Conservation (phyloP, 2,797 vertebrate species). For the Darevskia nairensis region DNA sequence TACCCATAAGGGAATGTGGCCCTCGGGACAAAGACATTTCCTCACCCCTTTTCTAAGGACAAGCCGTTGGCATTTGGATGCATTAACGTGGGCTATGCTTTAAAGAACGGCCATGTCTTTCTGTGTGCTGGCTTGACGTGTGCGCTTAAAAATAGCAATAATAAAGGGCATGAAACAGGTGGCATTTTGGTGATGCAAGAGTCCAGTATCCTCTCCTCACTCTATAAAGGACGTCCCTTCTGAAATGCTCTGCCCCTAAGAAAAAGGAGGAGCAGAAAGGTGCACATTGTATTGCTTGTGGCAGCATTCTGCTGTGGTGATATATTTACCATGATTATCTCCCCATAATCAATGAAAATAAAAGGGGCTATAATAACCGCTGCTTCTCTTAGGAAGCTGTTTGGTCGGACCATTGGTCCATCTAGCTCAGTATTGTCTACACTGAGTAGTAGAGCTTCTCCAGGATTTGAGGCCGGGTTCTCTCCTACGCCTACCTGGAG, state of each 20-base stretch:
- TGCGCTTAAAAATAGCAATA: no score
- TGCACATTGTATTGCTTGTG: no score
- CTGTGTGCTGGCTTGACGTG: background rate
- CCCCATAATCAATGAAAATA: background rate
- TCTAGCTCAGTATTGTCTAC: no score
- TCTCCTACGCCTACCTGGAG: no score
- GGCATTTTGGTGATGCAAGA: background rate
- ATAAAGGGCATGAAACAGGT: background rate
- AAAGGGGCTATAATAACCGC: background rate
- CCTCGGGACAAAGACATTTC: no score
- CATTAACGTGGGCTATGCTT: conserved; percentile 12
- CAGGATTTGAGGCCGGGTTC: no score
- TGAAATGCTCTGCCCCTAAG: background rate
- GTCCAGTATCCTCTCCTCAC: background rate
- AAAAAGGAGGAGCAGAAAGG: background rate
- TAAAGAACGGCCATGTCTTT: background rate
- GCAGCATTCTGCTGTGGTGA: background rate
- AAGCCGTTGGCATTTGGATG: background rate
- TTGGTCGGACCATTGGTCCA: no score
- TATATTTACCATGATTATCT: background rate
- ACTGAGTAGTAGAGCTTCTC: no score
- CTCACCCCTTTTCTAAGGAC: background rate
- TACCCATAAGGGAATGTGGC: no score
- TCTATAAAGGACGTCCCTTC: background rate
- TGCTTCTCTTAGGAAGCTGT: background rate